Conservation (phyloP, 2,888 invertebrate species). For the Sympetrum striolatum region DNA sequence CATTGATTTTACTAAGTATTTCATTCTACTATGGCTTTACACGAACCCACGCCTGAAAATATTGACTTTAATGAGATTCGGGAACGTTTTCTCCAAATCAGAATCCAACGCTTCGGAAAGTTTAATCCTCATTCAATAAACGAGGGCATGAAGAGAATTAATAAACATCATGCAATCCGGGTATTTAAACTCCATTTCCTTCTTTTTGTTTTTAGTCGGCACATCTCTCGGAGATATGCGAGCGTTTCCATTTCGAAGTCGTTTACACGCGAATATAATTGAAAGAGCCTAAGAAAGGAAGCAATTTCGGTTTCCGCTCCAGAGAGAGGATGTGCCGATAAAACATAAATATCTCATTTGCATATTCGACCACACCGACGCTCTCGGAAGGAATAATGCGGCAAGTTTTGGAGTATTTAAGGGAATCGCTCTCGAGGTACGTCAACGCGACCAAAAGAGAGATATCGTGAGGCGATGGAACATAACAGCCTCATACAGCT, state of each 20-base stretch:
- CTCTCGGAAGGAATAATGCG: too few species aligned
- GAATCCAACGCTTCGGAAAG: too few species aligned
- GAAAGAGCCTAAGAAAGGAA: neutral
- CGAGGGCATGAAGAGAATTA: neutral
- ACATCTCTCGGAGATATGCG: neutral
- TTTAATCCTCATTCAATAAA: neutral
- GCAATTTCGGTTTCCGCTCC: neutral
- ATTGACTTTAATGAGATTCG: too few species aligned
- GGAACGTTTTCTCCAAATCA: too few species aligned
- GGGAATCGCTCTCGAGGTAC: too few species aligned
- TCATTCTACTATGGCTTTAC: neutral
- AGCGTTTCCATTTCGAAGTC: neutral
- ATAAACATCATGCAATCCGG: neutral
- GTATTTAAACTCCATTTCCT: conserved; percentile 16
- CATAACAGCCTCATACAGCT: too few species aligned
- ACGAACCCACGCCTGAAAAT: too few species aligned
- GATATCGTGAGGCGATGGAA: too few species aligned
- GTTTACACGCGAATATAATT: conserved; percentile 7
- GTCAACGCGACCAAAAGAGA: too few species aligned
- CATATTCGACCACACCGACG: neutral
- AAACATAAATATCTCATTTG: neutral
- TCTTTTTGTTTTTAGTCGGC: neutral
- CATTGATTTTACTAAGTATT: too few species aligned
- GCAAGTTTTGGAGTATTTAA: too few species aligned
- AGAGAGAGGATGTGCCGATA: neutral